These are phyloP conservation scores for Heterodera carotae DNA, from an alignment of 1,140 invertebrate species.

Conservation along the genomic window DNA sequence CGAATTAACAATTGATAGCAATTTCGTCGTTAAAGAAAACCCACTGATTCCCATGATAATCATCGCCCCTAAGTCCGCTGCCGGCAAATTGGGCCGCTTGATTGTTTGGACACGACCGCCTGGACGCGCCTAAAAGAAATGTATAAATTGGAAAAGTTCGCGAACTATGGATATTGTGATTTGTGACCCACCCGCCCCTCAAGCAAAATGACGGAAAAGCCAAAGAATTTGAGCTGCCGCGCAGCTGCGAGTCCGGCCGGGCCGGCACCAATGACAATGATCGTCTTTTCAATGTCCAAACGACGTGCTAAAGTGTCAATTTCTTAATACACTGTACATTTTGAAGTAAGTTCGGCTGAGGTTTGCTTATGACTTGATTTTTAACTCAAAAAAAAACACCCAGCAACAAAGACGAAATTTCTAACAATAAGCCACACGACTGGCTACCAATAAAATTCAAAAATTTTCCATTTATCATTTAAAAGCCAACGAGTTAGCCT, in stretches of 20 bases:
- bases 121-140: constrained; percentile 71
- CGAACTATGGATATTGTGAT: neutral
- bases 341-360: too few species aligned
- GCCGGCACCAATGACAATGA: constrained; percentile 69
- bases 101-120: constrained; percentile 95
- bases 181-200: constrained; percentile 80
- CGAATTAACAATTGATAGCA: constrained; percentile 81
- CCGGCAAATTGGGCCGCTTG: constrained; percentile 79
- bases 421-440: neutral
- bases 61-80: constrained; percentile 84
- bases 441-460: too few species aligned
- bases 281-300: constrained; percentile 29
- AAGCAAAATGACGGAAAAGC: constrained; percentile 75
- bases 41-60: constrained; percentile 71
- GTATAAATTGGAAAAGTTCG: neutral
- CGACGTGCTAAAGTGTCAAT: constrained; percentile 4
- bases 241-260: constrained; percentile 68
- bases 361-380: too few species aligned
- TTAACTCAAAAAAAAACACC: neutral
- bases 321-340: too few species aligned
- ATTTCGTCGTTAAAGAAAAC: constrained; percentile 27
- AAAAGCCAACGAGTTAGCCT: constrained; percentile 23
- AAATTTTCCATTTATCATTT: too few species aligned
- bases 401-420: too few species aligned
- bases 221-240: constrained; percentile 66